These are phyloP conservation scores for Parapristionchus giblindavisi DNA, from an alignment of 2,888 invertebrate genomes.

Conservation along the genomic window DNA sequence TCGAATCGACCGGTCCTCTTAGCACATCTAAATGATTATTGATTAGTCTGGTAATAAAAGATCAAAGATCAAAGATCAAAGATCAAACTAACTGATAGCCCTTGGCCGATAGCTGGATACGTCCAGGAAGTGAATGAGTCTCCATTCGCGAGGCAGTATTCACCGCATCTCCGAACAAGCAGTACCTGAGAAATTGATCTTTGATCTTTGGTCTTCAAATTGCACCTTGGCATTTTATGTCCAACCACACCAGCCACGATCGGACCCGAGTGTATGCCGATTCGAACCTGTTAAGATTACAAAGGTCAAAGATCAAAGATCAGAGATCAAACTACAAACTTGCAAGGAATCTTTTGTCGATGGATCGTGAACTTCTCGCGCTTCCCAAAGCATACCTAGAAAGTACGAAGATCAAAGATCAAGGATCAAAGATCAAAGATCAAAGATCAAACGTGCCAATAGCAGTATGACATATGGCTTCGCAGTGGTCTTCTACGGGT, in stretches of 20 bases:
- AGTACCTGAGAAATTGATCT: slow-evolving; percentile 46
- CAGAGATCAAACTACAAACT: not conserved
- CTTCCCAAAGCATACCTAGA: slow-evolving; percentile 64
- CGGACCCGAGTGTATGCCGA: slow-evolving; percentile 58
- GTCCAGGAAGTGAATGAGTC: slow-evolving; percentile 51
- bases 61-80: not conserved
- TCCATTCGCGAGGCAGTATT: slow-evolving; percentile 60
- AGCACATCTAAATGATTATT: slow-evolving; percentile 50
- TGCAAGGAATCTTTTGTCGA: slow-evolving; percentile 46
- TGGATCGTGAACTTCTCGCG: slow-evolving; percentile 61
- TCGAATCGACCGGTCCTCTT: slow-evolving; percentile 61
- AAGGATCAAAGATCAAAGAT: not conserved
- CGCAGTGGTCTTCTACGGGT: slow-evolving; percentile 61
- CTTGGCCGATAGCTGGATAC: slow-evolving; percentile 53
- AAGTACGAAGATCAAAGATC: not conserved
- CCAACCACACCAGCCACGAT: slow-evolving; percentile 64
- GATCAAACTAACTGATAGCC: slow-evolving; percentile 40
- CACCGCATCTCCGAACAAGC: slow-evolving; percentile 62
- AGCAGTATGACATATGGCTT: slow-evolving; percentile 68
- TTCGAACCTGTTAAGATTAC: slow-evolving; percentile 42
- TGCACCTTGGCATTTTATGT: slow-evolving; percentile 56
- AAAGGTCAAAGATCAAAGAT: too few relatives aligned
- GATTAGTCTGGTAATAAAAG: not conserved
- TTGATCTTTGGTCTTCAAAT: slow-evolving; percentile 4
- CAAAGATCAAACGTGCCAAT: slow-evolving; percentile 48